Evolutionary conservation across 2,797 vertebrate species (phyloP).

Genomic region (Amphiprion clarkii): DNA sequence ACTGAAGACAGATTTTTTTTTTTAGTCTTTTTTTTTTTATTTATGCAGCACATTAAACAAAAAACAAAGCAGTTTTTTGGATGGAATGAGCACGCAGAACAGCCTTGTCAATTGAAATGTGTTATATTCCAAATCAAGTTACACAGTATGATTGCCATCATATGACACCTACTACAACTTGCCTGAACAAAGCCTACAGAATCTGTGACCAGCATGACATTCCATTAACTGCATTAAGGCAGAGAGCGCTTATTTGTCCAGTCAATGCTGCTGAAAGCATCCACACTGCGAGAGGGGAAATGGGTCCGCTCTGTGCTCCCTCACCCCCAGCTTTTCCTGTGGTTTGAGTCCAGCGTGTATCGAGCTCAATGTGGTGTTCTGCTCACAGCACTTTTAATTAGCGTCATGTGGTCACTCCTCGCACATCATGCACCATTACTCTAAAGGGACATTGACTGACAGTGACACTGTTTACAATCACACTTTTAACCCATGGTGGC

Average conservation of each 20-base stretch:
- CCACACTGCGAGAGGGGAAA: constrained; percentile 62
- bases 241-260: constrained; percentile 73
- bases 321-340: constrained; percentile 62
- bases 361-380: constrained; percentile 77
- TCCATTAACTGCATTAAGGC: constrained; percentile 76
- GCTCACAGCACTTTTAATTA: constrained; percentile 85
- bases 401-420: constrained; percentile 79
- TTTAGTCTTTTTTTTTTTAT: constrained; percentile 4
- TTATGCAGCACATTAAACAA: constrained; percentile 16
- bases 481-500: constrained; percentile 39
- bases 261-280: constrained; percentile 82
- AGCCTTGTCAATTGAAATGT: constrained; percentile 20
- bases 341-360: constrained; percentile 66
- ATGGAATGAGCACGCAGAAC: constrained; percentile 1
- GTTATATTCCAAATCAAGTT: constrained; percentile 48
- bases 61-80: background rate
- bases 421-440: constrained; percentile 83
- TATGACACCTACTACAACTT: constrained; percentile 59
- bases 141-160: constrained; percentile 50
- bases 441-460: constrained; percentile 82
- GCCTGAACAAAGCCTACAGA: constrained; percentile 66
- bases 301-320: constrained; percentile 45
- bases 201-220: constrained; percentile 69
- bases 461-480: constrained; percentile 69
- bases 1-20: background rate